Percentiles rank a stretch among this genome's conserved stretches.
Evolutionary conservation across 2,113 vertebrate species (phyloP).

Genomic region (Phylloscopus whistleri): DNA sequence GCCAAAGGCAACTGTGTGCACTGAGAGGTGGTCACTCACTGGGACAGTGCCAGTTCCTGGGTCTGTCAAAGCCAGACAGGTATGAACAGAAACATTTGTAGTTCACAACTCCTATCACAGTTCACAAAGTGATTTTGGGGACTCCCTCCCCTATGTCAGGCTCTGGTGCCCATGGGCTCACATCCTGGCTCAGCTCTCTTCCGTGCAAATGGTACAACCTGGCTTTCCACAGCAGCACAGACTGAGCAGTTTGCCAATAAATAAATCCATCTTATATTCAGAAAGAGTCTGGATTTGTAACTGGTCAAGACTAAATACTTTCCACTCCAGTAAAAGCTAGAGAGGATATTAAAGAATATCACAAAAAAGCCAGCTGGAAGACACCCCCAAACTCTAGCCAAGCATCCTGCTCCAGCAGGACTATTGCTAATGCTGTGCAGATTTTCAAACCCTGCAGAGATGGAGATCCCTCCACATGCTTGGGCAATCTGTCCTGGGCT

Average conservation of each 20-base stretch:
- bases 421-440: not conserved
- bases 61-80: not conserved
- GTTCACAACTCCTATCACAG: not conserved
- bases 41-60: not conserved
- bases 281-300: not conserved
- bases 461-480: not conserved
- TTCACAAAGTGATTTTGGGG: not conserved
- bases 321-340: conserved; percentile 41
- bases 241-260: not conserved
- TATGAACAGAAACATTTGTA: not conserved
- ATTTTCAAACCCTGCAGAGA: not conserved
- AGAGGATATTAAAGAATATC: conserved; percentile 56
- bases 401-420: conserved; percentile 9
- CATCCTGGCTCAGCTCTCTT: not conserved
- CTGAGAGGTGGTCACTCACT: not conserved
- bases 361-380: conserved; percentile 32
- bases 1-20: not conserved
- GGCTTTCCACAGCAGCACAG: not conserved
- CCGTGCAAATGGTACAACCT: not conserved
- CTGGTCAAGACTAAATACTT: conserved; percentile 27
- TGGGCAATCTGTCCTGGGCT: not conserved
- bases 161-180: not conserved
- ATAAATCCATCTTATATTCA: not conserved
- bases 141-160: not conserved
- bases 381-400: not conserved